Base-by-base conservation (phyloP, 2,113 vertebrate genomes). In the Phocoena phocoena region DNA sequence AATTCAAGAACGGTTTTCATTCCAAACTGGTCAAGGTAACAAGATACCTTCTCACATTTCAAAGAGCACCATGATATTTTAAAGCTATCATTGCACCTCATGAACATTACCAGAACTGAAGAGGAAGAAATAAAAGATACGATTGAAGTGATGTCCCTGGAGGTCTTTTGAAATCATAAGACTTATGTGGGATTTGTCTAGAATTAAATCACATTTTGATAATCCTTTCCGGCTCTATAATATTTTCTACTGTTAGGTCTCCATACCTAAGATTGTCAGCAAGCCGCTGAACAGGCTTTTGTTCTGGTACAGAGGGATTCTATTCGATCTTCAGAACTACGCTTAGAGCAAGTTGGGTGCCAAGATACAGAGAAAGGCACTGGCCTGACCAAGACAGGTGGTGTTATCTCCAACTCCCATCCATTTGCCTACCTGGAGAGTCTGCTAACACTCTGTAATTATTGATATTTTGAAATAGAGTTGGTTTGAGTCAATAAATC, bases 151-250 rank as follows among this genome's bases (percentile, higher is more conserved):
- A 73, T 77, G 96, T 97, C 60, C 50, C 76, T 81, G 55, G 68
- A 71, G n/a, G n/a, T 86, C 28, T 89, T 98, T 89, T 84, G 76
- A 95, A 92, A 88, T 12, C 17, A 3, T 85, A 85, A 62, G 28
- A 47, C 88, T 92, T 79, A 81, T 6, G 50, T 36, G 23, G 53
- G n/a, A 97, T 97, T 93, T 95, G n/a, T 73, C 68, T 89, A 76
- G 92, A 96, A 93, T 97, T 73, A 91, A 93, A 86, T 88, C 83
- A 86, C 62, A 94, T 86, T 97, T 96, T 79, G 62, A 91, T 96
- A 81, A 97, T 96, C 77, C 33, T 97, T 89, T 90, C 38, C 2
- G 26, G 73, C 62, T 91, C n/a, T 91, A 3, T 93, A 82, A 85
- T 83, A 65, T 93, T 85, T 89, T 86, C 87, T 77, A 18, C 33